Evolutionary conservation across 1,140 invertebrate species (phyloP), one percentile per base, ranked within the genome.

Genomic region (Melitaea cinxia): DNA sequence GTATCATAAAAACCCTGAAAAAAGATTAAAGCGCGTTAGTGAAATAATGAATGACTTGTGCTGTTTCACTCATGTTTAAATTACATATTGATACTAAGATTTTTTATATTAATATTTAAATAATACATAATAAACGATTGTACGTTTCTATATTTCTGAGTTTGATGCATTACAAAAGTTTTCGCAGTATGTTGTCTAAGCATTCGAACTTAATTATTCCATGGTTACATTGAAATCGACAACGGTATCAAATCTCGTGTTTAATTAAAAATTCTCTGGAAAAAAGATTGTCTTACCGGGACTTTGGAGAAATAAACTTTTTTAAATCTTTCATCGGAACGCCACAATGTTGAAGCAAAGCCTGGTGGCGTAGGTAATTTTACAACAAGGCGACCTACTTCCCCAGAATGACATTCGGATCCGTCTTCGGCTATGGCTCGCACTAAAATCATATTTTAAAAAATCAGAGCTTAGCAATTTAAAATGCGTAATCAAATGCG

Each of bases 1-100:
- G 97, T 98, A 75, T 98, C 97, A 74, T 99, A 99, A 83, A 95
- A 98, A n/a, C 97, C 97, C 97, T 98, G 62, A 37, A 62, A 39
- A 7, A 4, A 33, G 5, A 54, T 23, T 23, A 4, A 21, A 23
- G 2, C 4, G 5, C 4, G 23, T 39, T n/a, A n/a, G n/a, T n/a
- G n/a, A n/a, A n/a, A n/a, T n/a, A n/a, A n/a, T n/a, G n/a, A n/a
- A n/a, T n/a, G n/a, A n/a, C n/a, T n/a, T n/a, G n/a, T n/a, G n/a
- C n/a, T n/a, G n/a, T n/a, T n/a, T n/a, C n/a, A n/a, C n/a, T n/a
- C n/a, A n/a, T n/a, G n/a, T n/a, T n/a, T n/a, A n/a, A n/a, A n/a
- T n/a, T n/a, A n/a, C n/a, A n/a, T n/a, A n/a, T n/a, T n/a, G n/a
- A n/a, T n/a, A n/a, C n/a, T n/a, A n/a, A n/a, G n/a, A n/a, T n/a